A percentile compares a stretch with the other conserved stretches of the same genome.
Conservation (phyloP, 2,888 invertebrate genomes). For the Cartodere bifasciata region DNA sequence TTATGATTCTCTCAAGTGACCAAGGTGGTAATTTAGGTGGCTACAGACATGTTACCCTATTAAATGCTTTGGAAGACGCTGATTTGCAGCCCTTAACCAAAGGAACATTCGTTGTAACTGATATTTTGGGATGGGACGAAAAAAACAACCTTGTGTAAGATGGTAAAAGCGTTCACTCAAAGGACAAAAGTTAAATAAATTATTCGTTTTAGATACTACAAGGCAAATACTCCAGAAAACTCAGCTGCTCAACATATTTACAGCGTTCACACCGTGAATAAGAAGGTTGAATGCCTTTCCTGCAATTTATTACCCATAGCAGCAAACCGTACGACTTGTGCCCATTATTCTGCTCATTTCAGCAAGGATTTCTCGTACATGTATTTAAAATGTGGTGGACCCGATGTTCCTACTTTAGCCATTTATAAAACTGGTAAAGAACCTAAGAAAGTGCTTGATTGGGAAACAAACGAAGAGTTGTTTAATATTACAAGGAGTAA, state of each 20-base stretch:
- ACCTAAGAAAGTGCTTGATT: conserved; percentile 34
- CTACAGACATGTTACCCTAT: conserved; percentile 54
- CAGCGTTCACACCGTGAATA: conserved; percentile 46
- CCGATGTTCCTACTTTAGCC: conserved; percentile 62
- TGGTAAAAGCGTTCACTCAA: no score
- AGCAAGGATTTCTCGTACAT: conserved; percentile 55
- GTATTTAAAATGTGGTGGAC: conserved; percentile 71
- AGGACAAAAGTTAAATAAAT: no score
- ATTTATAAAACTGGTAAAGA: conserved; percentile 43
- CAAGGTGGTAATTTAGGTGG: conserved; percentile 42
- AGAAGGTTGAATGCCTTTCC: conserved; percentile 55
- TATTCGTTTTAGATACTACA: conserved; percentile 57
- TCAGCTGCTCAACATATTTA: conserved; percentile 74
- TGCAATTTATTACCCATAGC: conserved; percentile 49
- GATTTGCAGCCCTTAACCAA: conserved; percentile 38
- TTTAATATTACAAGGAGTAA: conserved; percentile 37
- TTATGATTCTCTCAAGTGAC: conserved; percentile 60
- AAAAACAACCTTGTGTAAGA: conserved; percentile 52
- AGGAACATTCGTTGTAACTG: conserved; percentile 57
- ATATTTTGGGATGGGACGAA: conserved; percentile 62
- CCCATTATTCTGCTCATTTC: conserved; percentile 56
- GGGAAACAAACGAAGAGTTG: conserved; percentile 56
- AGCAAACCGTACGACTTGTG: conserved; percentile 39
- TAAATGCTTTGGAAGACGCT: conserved; percentile 34
- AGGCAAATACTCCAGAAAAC: conserved; percentile 62